These are phyloP conservation scores for Eupithecia subfuscata DNA, from an alignment of 2,888 invertebrate genomes.

Conservation along the genomic window DNA sequence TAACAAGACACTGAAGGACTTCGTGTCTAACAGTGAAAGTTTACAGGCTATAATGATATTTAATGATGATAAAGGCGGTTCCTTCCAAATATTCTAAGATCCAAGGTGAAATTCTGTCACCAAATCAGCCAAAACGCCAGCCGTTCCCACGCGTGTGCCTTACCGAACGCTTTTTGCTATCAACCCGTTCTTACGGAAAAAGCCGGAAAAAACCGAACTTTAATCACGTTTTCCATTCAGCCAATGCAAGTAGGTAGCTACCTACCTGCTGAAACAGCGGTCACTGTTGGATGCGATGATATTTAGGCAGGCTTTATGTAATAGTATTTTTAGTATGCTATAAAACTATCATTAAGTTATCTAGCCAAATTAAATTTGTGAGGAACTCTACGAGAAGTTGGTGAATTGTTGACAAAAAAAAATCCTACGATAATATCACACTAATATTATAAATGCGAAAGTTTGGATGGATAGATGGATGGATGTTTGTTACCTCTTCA, in stretches of 20 bases:
- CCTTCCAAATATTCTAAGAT: conserved; percentile 44
- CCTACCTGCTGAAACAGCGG: conserved; percentile 49
- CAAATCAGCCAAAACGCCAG: conserved; percentile 47
- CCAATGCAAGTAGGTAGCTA: conserved; percentile 39
- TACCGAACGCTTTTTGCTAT: conserved; percentile 77
- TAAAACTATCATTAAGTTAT: neutral
- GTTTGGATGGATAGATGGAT: too few relatives aligned
- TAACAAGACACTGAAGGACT: neutral
- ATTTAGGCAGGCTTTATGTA: conserved; percentile 35
- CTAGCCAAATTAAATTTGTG: neutral
- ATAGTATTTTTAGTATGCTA: neutral
- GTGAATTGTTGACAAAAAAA: neutral
- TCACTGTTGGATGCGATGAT: conserved; percentile 50
- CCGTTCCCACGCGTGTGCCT: conserved; percentile 82
- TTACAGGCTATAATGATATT: too few relatives aligned
- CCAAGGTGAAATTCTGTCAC: conserved; percentile 31
- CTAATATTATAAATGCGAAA: too few relatives aligned
- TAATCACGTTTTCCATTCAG: conserved; percentile 80
- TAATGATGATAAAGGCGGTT: conserved; percentile 26
- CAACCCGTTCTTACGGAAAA: conserved; percentile 72
- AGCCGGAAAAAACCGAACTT: conserved; percentile 73
- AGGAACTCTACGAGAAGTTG: neutral
- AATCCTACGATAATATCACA: too few relatives aligned
- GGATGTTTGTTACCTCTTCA: too few relatives aligned
- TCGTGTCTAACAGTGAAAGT: neutral